These are phyloP conservation scores for Tipula helvola DNA, from an alignment of 2,888 invertebrate genomes.

Conservation along the genomic window DNA sequence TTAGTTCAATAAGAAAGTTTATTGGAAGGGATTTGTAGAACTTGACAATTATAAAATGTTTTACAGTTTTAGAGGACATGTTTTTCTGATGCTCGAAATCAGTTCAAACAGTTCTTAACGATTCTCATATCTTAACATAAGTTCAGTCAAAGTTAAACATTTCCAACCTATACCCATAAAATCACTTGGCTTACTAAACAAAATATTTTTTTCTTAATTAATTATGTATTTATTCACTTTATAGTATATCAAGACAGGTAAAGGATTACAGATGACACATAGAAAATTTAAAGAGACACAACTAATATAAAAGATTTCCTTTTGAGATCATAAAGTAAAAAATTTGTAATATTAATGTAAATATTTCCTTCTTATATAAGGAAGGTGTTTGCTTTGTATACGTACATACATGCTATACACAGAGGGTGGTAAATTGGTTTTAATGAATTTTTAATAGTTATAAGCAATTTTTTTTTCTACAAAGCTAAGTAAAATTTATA, in stretches of 20 bases:
- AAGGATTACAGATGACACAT: not conserved
- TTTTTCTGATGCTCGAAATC: too few species aligned
- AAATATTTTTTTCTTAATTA: not conserved
- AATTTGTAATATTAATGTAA: not conserved
- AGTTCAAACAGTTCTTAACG: too few species aligned
- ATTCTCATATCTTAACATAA: too few species aligned
- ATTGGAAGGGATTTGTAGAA: too few species aligned
- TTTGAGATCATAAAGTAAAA: not conserved
- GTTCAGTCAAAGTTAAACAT: too few species aligned
- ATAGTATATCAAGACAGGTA: not conserved
- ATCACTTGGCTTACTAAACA: not conserved
- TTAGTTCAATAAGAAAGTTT: too few species aligned
- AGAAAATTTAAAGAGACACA: not conserved
- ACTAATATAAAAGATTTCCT: not conserved
- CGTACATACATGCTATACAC: not conserved
- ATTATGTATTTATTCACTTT: not conserved
- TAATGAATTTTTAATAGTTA: not conserved
- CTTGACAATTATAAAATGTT: too few species aligned
- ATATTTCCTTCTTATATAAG: not conserved
- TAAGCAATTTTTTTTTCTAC: not conserved
- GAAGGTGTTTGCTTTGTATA: not conserved
- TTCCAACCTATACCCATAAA: too few species aligned
- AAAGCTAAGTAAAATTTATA: not conserved
- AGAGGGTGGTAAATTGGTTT: not conserved
- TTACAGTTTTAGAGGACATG: too few species aligned